Percentiles rank a stretch among this genome's conserved stretches.
These are phyloP conservation scores for Holotrichia oblita DNA, from an alignment of 1,140 invertebrate species.

Conservation along the genomic window DNA sequence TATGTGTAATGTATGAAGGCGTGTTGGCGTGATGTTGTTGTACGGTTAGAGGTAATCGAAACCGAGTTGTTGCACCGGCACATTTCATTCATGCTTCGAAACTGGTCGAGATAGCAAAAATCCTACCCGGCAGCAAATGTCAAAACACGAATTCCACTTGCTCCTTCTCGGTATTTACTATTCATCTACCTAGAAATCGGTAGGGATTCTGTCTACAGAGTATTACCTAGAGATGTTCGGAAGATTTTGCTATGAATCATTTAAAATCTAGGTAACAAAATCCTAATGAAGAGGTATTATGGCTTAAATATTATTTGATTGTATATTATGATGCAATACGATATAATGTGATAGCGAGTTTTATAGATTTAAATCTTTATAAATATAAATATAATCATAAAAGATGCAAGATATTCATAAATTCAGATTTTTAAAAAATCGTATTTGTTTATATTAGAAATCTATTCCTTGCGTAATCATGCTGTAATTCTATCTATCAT, in stretches of 20 bases:
- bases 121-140: neutral
- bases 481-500: too few species aligned
- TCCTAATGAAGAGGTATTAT: too few species aligned
- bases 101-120: constrained; percentile 15
- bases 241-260: constrained; percentile 1
- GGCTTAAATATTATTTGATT: too few species aligned
- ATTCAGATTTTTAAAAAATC: too few species aligned
- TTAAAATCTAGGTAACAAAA: neutral
- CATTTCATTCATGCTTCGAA: constrained; percentile 20
- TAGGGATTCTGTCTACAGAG: neutral
- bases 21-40: neutral
- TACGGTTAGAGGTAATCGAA: constrained; percentile 11
- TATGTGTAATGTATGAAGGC: constrained; percentile 9
- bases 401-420: too few species aligned
- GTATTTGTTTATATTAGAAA: too few species aligned
- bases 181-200: constrained; percentile 19
- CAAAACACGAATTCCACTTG: constrained; percentile 15
- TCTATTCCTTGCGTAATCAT: too few species aligned
- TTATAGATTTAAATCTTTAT: too few species aligned
- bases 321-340: too few species aligned
- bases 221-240: neutral
- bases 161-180: constrained; percentile 28
- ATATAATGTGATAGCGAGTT: too few species aligned
- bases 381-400: too few species aligned
- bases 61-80: constrained; percentile 4